Evolutionary conservation across 2,113 vertebrate genomes (phyloP), one percentile per base, ranked within the genome.

Genomic region (Numida meleagris): DNA sequence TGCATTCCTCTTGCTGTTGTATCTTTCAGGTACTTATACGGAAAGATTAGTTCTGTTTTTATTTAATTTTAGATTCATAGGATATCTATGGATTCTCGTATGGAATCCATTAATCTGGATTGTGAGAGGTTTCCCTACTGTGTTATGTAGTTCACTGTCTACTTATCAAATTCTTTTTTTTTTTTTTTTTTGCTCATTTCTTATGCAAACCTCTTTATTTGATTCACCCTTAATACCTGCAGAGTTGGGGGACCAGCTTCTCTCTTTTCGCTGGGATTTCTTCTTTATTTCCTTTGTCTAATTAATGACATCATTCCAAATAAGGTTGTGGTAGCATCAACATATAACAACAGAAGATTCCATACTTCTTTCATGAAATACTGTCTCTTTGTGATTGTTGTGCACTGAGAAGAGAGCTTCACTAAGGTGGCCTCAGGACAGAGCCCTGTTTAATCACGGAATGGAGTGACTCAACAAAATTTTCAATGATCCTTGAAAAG

Each of bases 331-430:
- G 17, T 73, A 40, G 9, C 36, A 62, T 10, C 73, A 14, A 25
- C 23, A 18, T 42, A 31, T 6, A 50, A 19, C 9, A 76, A 10
- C 24, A 82, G 42, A 63, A 62, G 14, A 25, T 3, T 45, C 4
- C 1, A 0, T 14, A 36, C n/a, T 53, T 18, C 11, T 68, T 76
- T 62, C 4, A 2, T 6, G 48, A 31, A 51, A 72, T 40, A 45
- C 4, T 67, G 1, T 55, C 31, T 80, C 12, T 34, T 42, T 55
- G 9, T 5, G 24, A 7, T 20, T 77, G 14, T 14, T 75, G 10
- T n/a, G 65, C 19, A 31, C 12, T 21, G 33, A 80, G 21, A 50
- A 57, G 4, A 38, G 17, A 51, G 4, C 5, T 43, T 68, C 53
- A 43, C 3, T 40, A 46, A n/a, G 36, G 23, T 25, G 11, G 33